A percentile compares a stretch with the other conserved stretches of the same genome.
Evolutionary conservation across 2,888 invertebrate genomes (phyloP).

Genomic region (Scrobipalpa costella): DNA sequence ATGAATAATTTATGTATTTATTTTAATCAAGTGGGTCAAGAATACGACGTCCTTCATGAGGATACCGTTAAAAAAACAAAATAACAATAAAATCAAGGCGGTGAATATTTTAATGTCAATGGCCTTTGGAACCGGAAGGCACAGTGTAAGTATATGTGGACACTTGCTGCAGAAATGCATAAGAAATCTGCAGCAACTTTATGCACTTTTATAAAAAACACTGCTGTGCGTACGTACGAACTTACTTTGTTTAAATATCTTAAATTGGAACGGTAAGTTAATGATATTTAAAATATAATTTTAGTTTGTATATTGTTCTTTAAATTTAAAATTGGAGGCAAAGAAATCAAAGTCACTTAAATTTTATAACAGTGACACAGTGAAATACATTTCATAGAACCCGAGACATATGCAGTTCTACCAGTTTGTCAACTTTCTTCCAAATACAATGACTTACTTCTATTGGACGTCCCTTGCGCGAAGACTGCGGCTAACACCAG

Average conservation of each 20-base stretch:
- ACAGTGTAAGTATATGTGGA: neutral
- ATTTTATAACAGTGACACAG: conserved; percentile 33
- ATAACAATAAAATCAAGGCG: neutral
- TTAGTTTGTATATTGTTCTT: too few species aligned
- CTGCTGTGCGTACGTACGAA: too few species aligned
- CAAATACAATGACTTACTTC: conserved; percentile 63
- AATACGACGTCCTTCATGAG: neutral
- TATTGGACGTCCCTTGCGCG: conserved; percentile 59
- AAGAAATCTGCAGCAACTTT: neutral
- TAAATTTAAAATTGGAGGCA: neutral
- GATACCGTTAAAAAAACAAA: neutral
- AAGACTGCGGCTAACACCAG: conserved; percentile 57
- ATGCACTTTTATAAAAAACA: too few species aligned
- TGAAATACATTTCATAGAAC: conserved; percentile 36
- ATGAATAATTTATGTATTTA: neutral
- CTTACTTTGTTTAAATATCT: too few species aligned
- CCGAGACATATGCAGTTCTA: conserved; percentile 28
- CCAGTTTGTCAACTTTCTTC: conserved; percentile 66
- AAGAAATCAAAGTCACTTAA: neutral
- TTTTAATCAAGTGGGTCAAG: conserved; percentile 4
- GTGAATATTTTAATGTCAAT: neutral
- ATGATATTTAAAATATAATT: too few species aligned
- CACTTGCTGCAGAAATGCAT: neutral
- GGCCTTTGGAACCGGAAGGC: neutral
- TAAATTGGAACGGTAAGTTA: too few species aligned